phyloP scores from a whole-genome alignment of 2,797 vertebrate species.

The Takifugu rubripes region DNA sequence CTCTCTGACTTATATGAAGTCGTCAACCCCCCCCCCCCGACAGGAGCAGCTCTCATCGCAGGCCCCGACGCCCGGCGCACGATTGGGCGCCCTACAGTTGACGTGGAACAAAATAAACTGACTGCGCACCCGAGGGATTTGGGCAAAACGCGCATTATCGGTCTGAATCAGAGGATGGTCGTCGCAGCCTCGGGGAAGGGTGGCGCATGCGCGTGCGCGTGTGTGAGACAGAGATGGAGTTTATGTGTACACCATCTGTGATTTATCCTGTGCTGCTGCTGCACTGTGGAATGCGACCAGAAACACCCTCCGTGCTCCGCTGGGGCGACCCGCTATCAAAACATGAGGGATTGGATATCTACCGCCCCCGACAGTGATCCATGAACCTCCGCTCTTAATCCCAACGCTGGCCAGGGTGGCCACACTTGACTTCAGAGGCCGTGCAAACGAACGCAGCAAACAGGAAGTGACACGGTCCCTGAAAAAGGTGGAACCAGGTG shows the following conservation, averaged over 20 bases:
- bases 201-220: conserved; percentile 5
- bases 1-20: conserved; percentile 15
- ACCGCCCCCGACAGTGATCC: conserved; percentile 58
- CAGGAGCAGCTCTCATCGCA: conserved; percentile 7
- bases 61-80: conserved; percentile 14
- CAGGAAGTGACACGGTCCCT: too few species aligned
- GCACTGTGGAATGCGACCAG: conserved; percentile 35
- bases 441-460: conserved; percentile 15
- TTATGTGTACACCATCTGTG: conserved; percentile 41
- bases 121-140: conserved; percentile 31
- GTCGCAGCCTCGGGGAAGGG: conserved; percentile 30
- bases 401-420: conserved; percentile 11
- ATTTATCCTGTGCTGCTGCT: conserved; percentile 37
- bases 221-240: conserved; percentile 7
- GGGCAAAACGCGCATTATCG: conserved; percentile 37
- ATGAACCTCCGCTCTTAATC: conserved; percentile 38
- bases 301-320: conserved; percentile 49
- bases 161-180: conserved; percentile 38
- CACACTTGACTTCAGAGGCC: conserved; percentile 7
- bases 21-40: conserved; percentile 13
- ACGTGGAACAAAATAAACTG: conserved; percentile 29
- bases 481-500: too few species aligned
- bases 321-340: conserved; percentile 43
- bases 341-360: conserved; percentile 63
- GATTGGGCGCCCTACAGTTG: conserved; percentile 22